These are phyloP conservation scores for roundworm (Caenorhabditis elegans) DNA, from an alignment of 1,140 invertebrate genomes.

Conservation along the genomic window WBcel235 BX284604.4:13289001-13289500, in stretches of 20 bases:
- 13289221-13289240: conserved; percentile 30
- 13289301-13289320: conserved; percentile 44
- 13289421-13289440: conserved; percentile 19
- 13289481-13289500: no score
- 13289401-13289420: neutral
- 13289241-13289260: neutral
- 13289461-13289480: neutral
- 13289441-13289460: neutral
- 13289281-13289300: conserved; percentile 8
- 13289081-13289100: conserved; percentile 21
- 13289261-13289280: neutral
- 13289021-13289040: neutral
- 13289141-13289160: neutral
- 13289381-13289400: neutral
- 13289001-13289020: neutral
- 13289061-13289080: conserved; percentile 16
- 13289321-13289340: conserved; percentile 33
- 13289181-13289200: neutral
- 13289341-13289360: conserved; percentile 20
- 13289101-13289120: conserved; percentile 31
- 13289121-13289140: conserved; percentile 33
- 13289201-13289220: conserved; percentile 28
- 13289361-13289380: conserved; percentile 8
- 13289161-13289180: neutral
- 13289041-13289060: conserved; percentile 11